Conservation (phyloP, 2,113 vertebrate species). For the Gymnocephalus cernua region DNA sequence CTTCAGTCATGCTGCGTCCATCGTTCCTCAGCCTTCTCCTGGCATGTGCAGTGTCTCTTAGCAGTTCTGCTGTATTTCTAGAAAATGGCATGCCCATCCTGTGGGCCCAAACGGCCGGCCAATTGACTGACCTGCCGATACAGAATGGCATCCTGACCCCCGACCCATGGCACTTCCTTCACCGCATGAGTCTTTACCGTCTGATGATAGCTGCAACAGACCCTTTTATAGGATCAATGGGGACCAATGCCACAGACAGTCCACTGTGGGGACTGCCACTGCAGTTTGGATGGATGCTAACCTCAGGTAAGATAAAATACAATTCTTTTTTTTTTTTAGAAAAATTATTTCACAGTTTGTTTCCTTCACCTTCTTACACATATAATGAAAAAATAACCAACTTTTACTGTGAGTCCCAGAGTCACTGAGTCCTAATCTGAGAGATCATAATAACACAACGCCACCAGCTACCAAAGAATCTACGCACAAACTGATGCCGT, state of each 20-base stretch:
- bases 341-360: background rate
- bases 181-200: slow-evolving; percentile 88
- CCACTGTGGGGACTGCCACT: slow-evolving; percentile 89
- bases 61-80: slow-evolving; percentile 54
- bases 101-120: slow-evolving; percentile 81
- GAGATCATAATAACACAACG: background rate
- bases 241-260: slow-evolving; percentile 77
- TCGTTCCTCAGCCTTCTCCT: slow-evolving; percentile 42
- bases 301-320: slow-evolving; percentile 81
- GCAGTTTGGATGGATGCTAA: slow-evolving; percentile 90
- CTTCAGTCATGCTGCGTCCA: slow-evolving; percentile 45
- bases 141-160: slow-evolving; percentile 73
- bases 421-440: background rate
- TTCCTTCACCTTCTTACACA: background rate
- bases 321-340: background rate
- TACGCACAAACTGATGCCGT: background rate
- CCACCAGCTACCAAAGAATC: background rate
- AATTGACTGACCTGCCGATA: slow-evolving; percentile 72
- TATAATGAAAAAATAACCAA: background rate
- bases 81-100: slow-evolving; percentile 78
- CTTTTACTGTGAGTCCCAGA: background rate
- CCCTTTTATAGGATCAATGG: slow-evolving; percentile 82
- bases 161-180: slow-evolving; percentile 84
- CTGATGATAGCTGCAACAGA: slow-evolving; percentile 83
- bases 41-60: slow-evolving; percentile 47